Base-by-base conservation (phyloP, 2,113 vertebrate genomes). In the Nyctibius bracteatus region DNA sequence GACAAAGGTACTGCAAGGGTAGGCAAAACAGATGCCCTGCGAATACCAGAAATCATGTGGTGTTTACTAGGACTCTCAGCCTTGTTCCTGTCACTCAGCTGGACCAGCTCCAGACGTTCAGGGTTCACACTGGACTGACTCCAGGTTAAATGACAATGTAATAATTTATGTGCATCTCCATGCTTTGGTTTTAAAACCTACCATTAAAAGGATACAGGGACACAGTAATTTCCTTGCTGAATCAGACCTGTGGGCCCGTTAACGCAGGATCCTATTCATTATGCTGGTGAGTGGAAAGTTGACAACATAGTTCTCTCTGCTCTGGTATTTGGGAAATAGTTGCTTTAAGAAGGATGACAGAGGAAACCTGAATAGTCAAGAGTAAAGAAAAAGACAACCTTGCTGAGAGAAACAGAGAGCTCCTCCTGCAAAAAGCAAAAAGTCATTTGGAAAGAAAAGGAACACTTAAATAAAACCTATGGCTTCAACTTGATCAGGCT, bases 1-100 rank as follows among this genome's bases (percentile, higher is more conserved):
- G n/a, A 68, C 35, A 17, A 67, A 91, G 88, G 92, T 81, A 85
- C 88, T 41, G 43, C 81, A 81, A 90, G 89, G 91, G 65, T 88
- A 94, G 86, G 79, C 77, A 81, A 51, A 97, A 94, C 94, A 96
- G 94, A 75, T 27, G 67, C 80, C 94, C 94, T 95, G 84, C 68
- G 62, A 85, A 97, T 92, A 91, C 91, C 95, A 96, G 96, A 91
- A 94, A 92, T 88, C 81, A 88, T 92, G 35, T 62, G 97, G 84
- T 95, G 77, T 91, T 97, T 81, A 89, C 93, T 81, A 71, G 71
- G 94, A 83, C 89, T 72, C 89, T 44, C 61, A 70, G 68, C 49
- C 68, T 79, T 86, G 83, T 16, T 88, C 62, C 66, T 93, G 94
- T 84, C 46, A 58, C 58, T 55, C 13, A 1, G 44, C 72, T 96